Conservation (phyloP, 2,888 invertebrate genomes). For the Microchrysa polita region DNA sequence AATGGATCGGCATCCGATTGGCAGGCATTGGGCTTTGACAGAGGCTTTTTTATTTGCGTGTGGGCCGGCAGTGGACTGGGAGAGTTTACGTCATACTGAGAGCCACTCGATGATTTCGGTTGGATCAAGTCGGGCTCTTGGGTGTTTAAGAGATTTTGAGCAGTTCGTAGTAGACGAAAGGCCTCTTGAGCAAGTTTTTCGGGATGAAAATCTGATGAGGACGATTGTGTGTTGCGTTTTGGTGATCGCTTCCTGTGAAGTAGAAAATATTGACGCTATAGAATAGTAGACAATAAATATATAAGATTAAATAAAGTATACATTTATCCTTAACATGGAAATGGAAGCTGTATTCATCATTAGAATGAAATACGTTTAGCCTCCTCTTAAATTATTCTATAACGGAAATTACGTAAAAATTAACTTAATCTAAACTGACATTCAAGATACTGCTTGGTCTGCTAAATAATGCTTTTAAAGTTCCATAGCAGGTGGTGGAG, state of each 20-base stretch:
- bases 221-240: conserved; percentile 45
- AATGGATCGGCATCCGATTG: conserved; percentile 46
- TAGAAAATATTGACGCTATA: not conserved
- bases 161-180: conserved; percentile 72
- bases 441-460: no score
- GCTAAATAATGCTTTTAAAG: no score
- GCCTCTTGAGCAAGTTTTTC: conserved; percentile 75
- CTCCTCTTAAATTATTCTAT: no score
- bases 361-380: no score
- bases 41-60: conserved; percentile 54
- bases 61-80: conserved; percentile 37
- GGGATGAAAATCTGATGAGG: conserved; percentile 67
- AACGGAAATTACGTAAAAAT: no score
- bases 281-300: no score
- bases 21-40: conserved; percentile 7
- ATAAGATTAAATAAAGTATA: no score
- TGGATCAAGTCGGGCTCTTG: conserved; percentile 70
- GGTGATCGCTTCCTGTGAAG: conserved; percentile 51
- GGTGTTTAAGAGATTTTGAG: conserved; percentile 72
- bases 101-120: conserved; percentile 46
- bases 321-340: no score
- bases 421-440: no score
- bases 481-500: no score
- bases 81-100: conserved; percentile 43
- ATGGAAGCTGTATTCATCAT: no score